Conservation (phyloP, 2,888 invertebrate genomes). For the Bombylius discolor region DNA sequence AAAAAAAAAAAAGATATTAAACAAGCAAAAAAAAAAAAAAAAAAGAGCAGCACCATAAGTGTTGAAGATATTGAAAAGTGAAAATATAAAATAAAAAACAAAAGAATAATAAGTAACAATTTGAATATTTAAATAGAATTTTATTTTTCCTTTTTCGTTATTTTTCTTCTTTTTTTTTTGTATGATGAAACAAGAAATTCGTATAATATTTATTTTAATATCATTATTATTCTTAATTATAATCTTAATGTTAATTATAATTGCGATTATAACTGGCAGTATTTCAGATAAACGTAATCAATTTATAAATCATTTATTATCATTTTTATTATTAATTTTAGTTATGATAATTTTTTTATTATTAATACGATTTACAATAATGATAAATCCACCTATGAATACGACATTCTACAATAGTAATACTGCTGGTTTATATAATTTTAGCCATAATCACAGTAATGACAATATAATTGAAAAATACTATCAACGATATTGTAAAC, state of each 20-base stretch:
- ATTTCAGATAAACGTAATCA: too few relatives aligned
- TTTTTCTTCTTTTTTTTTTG: too few relatives aligned
- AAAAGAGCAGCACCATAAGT: too few relatives aligned
- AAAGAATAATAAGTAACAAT: too few relatives aligned
- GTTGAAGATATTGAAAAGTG: too few relatives aligned
- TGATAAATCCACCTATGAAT: neutral
- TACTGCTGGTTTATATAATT: neutral
- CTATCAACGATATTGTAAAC: constrained; percentile 6
- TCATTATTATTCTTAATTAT: constrained; percentile 3
- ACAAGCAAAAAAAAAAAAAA: too few relatives aligned
- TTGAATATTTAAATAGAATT: too few relatives aligned
- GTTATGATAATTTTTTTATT: neutral
- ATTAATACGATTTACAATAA: neutral
- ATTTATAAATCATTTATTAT: too few relatives aligned
- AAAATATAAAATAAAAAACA: too few relatives aligned
- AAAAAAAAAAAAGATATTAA: too few relatives aligned
- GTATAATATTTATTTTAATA: constrained; percentile 5
- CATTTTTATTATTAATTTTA: neutral
- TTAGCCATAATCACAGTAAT: neutral
- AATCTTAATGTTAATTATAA: constrained; percentile 5
- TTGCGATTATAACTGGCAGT: neutral
- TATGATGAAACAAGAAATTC: constrained; percentile 6
- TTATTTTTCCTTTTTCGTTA: too few relatives aligned
- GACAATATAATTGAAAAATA: constrained; percentile 3
- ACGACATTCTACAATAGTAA: neutral